Percentiles rank a stretch among this genome's conserved stretches.
Conservation (phyloP, 2,888 invertebrate genomes). For the Leptodirus hochenwartii region DNA sequence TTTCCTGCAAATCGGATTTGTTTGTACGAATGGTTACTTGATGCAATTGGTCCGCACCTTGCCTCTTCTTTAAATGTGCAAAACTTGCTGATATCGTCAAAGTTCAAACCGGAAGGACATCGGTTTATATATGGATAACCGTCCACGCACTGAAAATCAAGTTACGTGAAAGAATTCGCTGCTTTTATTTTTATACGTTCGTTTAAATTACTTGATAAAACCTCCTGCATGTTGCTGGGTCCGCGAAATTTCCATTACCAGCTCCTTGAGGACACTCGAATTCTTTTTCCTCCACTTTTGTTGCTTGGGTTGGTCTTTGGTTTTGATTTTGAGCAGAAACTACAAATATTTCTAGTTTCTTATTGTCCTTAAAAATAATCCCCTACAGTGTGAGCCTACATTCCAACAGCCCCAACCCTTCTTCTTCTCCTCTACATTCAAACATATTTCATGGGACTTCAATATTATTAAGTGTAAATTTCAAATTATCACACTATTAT, state of each 20-base stretch:
- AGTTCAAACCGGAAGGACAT: conserved; percentile 78
- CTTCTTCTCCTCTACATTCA: too few species aligned
- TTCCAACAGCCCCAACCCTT: too few species aligned
- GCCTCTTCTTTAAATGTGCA: conserved; percentile 84
- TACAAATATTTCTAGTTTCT: too few species aligned
- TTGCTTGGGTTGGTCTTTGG: conserved; percentile 1
- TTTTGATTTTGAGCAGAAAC: too few species aligned
- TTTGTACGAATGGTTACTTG: conserved; percentile 47
- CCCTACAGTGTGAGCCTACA: too few species aligned
- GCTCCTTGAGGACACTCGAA: conserved; percentile 65
- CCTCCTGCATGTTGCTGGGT: conserved; percentile 70
- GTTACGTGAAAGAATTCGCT: background rate
- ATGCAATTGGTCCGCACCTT: conserved; percentile 72
- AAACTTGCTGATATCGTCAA: conserved; percentile 76
- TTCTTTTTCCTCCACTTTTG: conserved; percentile 33
- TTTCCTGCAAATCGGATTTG: background rate
- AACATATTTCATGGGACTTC: too few species aligned
- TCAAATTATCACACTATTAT: too few species aligned
- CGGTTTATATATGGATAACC: conserved; percentile 73
- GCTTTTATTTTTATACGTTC: background rate
- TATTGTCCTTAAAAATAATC: too few species aligned
- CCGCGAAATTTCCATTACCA: conserved; percentile 78
- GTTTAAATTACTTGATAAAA: conserved; percentile 63
- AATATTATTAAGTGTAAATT: too few species aligned
- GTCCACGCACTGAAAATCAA: conserved; percentile 59